Base-by-base conservation (phyloP, 1,140 invertebrate species). In the Apis laboriosa region DNA sequence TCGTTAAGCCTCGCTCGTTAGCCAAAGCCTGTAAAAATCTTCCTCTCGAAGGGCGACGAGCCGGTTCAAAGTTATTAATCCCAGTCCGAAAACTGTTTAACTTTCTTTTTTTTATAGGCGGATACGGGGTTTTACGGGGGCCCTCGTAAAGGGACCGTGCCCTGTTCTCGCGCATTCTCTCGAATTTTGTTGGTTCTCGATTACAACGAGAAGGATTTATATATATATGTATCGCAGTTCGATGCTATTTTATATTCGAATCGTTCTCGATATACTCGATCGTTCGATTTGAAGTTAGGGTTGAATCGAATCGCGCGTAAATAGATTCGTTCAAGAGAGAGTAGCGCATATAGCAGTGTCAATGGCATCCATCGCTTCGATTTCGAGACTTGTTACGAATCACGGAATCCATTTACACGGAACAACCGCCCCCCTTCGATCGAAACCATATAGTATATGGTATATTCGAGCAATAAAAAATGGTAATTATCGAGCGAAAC, bases 1-100 rank as follows among this genome's bases (percentile, higher is more conserved):
- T 71, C 85, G 81, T 81, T 86, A 71, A 80, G 49, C 19, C n/a
- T n/a, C 49, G 70, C 73, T 87, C 85, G 82, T 84, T 84, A 80
- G 53, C 34, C 34, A 53, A 43, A 24, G 85, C 58, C 82, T 71
- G 79, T 80, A 87, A 87, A 77, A 63, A 63, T 63, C 80, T 84
- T 80, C 51, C 64, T 19, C 73, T 43, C 13, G 49, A 19, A 43
- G 34, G 28, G 34, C 13, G 21, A 64, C 77, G 70, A 82, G 77
- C 74, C 67, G 15, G n/a, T 21, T 72, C 72, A 73, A 86, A 77
- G 75, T 64, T 34, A 85, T 80, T 85, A 88, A 72, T 68, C 68
- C 43, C 34, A 2, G 17, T 43, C 55, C 0, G 24, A 28, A 60
- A 7, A 67, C 61, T 80, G 64, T 63, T 75, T 53, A 58, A 63